Evolutionary conservation across 2,113 vertebrate genomes (phyloP), one percentile per base, ranked within the genome.

Genomic region (Ptychochromis oligacanthus): DNA sequence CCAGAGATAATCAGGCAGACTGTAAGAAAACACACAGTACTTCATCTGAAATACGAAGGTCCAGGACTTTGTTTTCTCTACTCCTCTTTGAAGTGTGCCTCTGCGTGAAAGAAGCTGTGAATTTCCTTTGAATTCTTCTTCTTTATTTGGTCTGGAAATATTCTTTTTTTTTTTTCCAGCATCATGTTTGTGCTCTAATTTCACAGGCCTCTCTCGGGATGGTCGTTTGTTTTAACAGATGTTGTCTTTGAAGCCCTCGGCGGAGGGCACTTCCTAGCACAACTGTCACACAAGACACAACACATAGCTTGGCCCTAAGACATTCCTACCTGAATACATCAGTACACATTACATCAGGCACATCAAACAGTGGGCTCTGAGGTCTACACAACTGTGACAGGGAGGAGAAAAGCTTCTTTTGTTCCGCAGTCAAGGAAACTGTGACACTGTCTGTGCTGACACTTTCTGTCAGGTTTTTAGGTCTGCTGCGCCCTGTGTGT

Each of bases 211-310:
- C 90, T 83, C 79, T 2, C 1, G 86, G 86, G 93, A 93, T 24
- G 7, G 80, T 75, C 79, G 83, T 90, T 94, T 92, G 91, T 91
- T 93, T 93, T 86, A 93, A 79, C 94, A 95, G 94, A 93, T 94
- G 94, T 91, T 56, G 82, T 93, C 90, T 94, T 94, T 93, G 91
- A 94, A 94, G 92, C 87, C 84, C 89, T 94, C 85, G 4, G 87
- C 54, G 88, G 88, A 91, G 87, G 91, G 88, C 89, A 91, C 90
- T 88, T 89, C 86, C 75, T 87, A 64, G 77, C 83, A 82, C 89
- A 85, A 88, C 91, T 93, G 92, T 93, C 91, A 92, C 91, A 67
- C 75, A 40, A 80, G 78, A 83, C 86, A 85, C 85, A 62, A 70
- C 82, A 59, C 88, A 86, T 87, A 81, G 87, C 85, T 80, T 77